Evolutionary conservation across 2,797 vertebrate genomes (phyloP).

Genomic region (Neoniphon sammara): DNA sequence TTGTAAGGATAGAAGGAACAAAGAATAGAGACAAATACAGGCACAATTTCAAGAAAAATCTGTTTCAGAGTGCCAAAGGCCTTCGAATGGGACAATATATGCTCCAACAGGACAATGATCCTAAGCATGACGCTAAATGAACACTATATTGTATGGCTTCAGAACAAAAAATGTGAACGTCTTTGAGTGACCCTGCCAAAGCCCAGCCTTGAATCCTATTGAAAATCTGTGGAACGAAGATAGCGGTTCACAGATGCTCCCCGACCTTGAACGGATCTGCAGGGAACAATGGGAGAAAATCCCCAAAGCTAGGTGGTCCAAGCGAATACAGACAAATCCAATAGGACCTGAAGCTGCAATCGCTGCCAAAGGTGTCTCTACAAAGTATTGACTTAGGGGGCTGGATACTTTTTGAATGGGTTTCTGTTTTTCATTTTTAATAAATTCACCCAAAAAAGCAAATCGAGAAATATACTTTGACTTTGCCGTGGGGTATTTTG

Average conservation of each 20-base stretch:
- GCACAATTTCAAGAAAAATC: constrained; percentile 18
- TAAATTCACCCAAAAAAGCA: not conserved
- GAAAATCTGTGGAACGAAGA: not conserved
- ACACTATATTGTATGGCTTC: too few species aligned
- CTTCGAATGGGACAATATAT: not conserved
- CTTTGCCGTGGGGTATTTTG: too few species aligned
- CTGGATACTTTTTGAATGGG: not conserved
- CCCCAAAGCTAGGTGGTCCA: not conserved
- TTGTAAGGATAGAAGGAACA: constrained; percentile 43
- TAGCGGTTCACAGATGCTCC: not conserved
- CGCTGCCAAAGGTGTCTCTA: constrained; percentile 5
- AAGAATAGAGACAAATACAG: constrained; percentile 6
- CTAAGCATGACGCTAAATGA: too few species aligned
- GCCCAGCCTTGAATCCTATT: not conserved
- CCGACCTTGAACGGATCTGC: not conserved
- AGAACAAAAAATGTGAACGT: too few species aligned
- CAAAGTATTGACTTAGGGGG: not conserved
- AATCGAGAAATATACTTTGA: too few species aligned
- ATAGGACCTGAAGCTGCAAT: not conserved
- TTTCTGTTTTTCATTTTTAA: not conserved
- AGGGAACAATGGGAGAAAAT: constrained; percentile 1
- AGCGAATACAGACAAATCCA: not conserved
- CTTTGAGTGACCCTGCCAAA: too few species aligned
- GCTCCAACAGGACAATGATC: too few species aligned
- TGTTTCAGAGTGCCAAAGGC: not conserved